These are phyloP conservation scores for Podarcis raffonei DNA, from an alignment of 2,113 vertebrate species.

Conservation along the genomic window DNA sequence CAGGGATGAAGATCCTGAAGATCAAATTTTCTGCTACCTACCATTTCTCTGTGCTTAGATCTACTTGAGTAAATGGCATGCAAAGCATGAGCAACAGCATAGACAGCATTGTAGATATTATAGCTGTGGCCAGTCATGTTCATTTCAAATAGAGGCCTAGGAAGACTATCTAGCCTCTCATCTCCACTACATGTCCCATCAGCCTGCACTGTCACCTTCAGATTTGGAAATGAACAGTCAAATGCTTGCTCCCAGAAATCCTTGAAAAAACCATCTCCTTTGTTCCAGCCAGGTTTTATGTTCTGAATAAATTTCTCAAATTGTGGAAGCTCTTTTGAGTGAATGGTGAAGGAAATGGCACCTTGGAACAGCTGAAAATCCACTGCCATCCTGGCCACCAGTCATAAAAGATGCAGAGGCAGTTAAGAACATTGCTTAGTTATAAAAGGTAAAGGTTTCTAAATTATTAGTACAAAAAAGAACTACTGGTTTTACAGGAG, in stretches of 20 bases:
- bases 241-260: neutral
- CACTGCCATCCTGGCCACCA: too few relatives aligned
- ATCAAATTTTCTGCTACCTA: too few relatives aligned
- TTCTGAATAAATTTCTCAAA: neutral
- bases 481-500: too few relatives aligned
- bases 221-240: neutral
- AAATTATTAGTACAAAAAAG: too few relatives aligned
- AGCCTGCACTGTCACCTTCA: neutral
- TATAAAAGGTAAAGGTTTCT: too few relatives aligned
- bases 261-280: neutral
- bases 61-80: neutral
- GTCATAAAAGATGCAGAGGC: too few relatives aligned
- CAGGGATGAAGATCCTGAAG: neutral
- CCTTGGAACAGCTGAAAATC: neutral
- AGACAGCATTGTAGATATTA: neutral
- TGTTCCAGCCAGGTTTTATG: neutral
- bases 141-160: neutral
- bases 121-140: neutral
- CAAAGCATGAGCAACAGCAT: neutral
- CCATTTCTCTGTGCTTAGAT: neutral
- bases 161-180: neutral
- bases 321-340: neutral
- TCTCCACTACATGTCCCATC: neutral
- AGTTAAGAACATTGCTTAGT: too few relatives aligned
- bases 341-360: neutral